Evolutionary conservation across 2,797 vertebrate species (phyloP), one percentile per base, ranked within the genome.

Genomic region (Typhlichthys subterraneus): DNA sequence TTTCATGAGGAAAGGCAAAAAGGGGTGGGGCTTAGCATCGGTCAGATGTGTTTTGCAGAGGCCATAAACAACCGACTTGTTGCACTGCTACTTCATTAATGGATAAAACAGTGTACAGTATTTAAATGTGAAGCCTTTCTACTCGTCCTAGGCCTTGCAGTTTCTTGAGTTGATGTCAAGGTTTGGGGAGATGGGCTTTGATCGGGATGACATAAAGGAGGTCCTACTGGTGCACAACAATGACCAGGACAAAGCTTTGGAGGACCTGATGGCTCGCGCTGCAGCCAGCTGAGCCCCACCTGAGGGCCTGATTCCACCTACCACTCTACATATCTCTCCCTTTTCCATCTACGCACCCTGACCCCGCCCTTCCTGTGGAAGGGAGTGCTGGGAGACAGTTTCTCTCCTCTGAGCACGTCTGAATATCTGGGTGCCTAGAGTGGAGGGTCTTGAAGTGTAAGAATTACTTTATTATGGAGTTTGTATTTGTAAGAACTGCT

Each of bases 161-260:
- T 97, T 97, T 75, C 95, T 99, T 72, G 93, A 97, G 31, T 89
- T 98, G 67, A 98, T 99, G 97, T 96, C 95, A 66, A 96, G 95
- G 78, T 99, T 99, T 85, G 94, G 96, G 49, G 97, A 99, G 89
- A 99, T 99, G 97, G 97, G 97, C 63, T 99, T 99, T 89, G 95
- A 99, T 85, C 90, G 94, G 52, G 94, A 95, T 54, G 92, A 95
- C 89, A 99, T 99, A 89, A 99, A 96, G 84, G 97, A 99, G 73
- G 97, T 95, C 77, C 92, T 99, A 77, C 80, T 98, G 78, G 87
- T 96, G 81, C 96, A 99, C 88, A 95, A 97, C 87, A 98, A 97
- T 0, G 95, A 98, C 89, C 96, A 94, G 91, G 95, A 98, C 72
- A 95, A 93, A 9, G 97, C 97, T 73, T 86, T 99, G 87, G 97